Evolutionary conservation across 2,888 invertebrate species (phyloP).

Genomic region (Patella pellucida): DNA sequence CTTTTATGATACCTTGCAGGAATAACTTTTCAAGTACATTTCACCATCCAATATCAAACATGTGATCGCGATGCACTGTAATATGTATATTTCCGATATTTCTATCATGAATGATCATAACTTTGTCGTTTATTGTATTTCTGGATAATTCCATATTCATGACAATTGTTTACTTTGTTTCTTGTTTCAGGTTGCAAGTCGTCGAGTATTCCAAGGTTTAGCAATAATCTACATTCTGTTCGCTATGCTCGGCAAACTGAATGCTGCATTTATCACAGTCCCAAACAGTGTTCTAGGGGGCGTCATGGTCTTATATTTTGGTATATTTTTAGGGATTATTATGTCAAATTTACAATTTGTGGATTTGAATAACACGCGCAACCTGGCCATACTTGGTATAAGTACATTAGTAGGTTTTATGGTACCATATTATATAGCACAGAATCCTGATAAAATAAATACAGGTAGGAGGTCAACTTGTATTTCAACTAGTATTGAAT

Average conservation of each 20-base stretch:
- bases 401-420: slow-evolving; percentile 86
- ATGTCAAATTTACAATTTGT: slow-evolving; percentile 71
- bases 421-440: slow-evolving; percentile 54
- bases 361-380: slow-evolving; percentile 82
- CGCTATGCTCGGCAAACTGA: slow-evolving; percentile 70
- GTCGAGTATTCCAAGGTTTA: slow-evolving; percentile 68
- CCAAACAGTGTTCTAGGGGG: slow-evolving; percentile 72
- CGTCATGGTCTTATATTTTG: slow-evolving; percentile 49
- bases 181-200: slow-evolving; percentile 66
- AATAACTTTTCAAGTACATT: too few relatives aligned
- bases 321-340: slow-evolving; percentile 53
- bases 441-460: slow-evolving; percentile 42
- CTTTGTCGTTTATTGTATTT: too few relatives aligned
- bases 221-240: slow-evolving; percentile 68
- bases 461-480: slow-evolving; percentile 40
- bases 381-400: slow-evolving; percentile 83
- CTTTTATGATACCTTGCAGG: too few relatives aligned
- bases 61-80: too few relatives aligned
- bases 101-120: too few relatives aligned
- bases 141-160: too few relatives aligned
- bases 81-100: too few relatives aligned
- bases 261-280: slow-evolving; percentile 71
- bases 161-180: too few relatives aligned
- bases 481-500: too few relatives aligned
- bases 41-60: too few relatives aligned